phyloP scores from a whole-genome alignment of 2,113 vertebrate species.

The Cromileptes altivelis region DNA sequence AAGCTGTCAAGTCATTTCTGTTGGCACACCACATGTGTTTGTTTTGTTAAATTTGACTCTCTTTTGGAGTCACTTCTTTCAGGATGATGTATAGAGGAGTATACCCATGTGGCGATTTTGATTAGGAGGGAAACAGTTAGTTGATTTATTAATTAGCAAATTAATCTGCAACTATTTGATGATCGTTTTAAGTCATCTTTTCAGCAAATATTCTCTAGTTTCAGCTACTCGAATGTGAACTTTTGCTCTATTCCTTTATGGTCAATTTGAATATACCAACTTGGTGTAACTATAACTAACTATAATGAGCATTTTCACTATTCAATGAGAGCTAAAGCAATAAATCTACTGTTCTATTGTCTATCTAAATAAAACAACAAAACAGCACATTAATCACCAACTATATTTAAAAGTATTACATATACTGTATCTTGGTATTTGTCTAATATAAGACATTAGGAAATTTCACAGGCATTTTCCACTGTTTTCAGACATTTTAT shows the following conservation, averaged over 20 bases:
- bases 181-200: neutral
- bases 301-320: neutral
- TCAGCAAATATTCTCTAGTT: neutral
- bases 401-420: neutral
- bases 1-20: slow-evolving; percentile 12
- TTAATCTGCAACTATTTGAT: neutral
- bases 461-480: neutral
- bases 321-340: too few species aligned
- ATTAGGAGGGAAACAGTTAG: neutral
- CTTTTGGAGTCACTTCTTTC: neutral
- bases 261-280: neutral
- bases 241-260: neutral
- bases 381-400: neutral
- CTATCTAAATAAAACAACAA: neutral
- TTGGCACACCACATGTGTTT: neutral
- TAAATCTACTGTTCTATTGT: too few species aligned
- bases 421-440: neutral
- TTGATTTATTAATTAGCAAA: neutral
- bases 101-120: neutral
- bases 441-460: too few species aligned
- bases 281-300: neutral
- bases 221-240: neutral
- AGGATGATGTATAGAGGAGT: neutral
- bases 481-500: neutral
- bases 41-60: neutral